Base-by-base conservation (phyloP, 2,113 vertebrate genomes). In the Macquaria ambigua region DNA sequence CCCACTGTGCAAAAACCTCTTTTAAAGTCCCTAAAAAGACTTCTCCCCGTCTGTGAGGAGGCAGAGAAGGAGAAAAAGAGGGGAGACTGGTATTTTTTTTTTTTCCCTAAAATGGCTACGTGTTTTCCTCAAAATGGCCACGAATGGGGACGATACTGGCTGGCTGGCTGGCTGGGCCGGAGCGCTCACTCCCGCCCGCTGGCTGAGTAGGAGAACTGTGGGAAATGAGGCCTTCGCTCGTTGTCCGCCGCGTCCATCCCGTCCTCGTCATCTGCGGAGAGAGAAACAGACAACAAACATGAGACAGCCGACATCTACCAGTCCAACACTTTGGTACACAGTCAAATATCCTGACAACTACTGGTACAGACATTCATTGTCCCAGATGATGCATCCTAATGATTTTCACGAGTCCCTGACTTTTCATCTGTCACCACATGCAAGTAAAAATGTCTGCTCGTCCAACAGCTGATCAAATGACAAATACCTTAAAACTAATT, bases 201-300 rank as follows among this genome's bases (percentile, higher is more conserved):
- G 90, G 98, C 98, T 6, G 98, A 99, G 94, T 99, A 99, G 82
- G 98, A 99, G 93, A 99, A 99, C 82, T 99, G 98, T 77, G 98
- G 98, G 94, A 99, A 99, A 92, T 99, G 98, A 10, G 98, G 98
- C 94, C 98, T 96, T 81, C 97, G 95, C 93, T 99, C 98, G 77
- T 96, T 98, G 94, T 99, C 98, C 83, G 96, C 93, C 81, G 97
- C 96, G 86, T 98, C 97, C 98, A 99, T 98, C 50, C 98, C 97
- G 34, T 99, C 98, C 91, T 99, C 98, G 4, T 99, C 97, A 80
- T 97, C 98, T 99, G 91, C 0, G 2, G 12, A 64, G 31, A 53
- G 6, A 78, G 3, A 50, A 18, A 75, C 18, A 70, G 10, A 79
- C 6, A 53, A 20, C 1, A 21, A 16, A 67, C 18, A 69, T 5